These are phyloP conservation scores for Esox lucius DNA, from an alignment of 2,797 vertebrate species.

Conservation along the genomic window DNA sequence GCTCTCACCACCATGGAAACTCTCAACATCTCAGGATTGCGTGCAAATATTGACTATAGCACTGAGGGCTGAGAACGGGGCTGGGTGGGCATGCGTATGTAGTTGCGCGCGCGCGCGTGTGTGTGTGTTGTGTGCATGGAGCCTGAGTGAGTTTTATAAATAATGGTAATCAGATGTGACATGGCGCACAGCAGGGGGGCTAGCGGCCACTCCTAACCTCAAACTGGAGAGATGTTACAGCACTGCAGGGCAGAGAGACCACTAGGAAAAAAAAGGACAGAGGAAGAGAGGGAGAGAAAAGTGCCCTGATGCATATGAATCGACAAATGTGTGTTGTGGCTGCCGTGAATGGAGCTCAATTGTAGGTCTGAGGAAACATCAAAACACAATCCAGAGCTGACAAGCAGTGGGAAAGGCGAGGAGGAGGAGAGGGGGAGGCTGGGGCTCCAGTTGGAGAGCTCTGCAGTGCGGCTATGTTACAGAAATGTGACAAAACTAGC, in stretches of 20 bases:
- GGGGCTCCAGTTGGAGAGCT: conserved; percentile 38
- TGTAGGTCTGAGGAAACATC: conserved; percentile 84
- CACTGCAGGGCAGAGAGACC: conserved; percentile 50
- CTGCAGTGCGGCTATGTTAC: conserved; percentile 28
- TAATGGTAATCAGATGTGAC: conserved; percentile 89
- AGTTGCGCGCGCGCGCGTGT: background rate
- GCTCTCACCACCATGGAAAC: conserved; percentile 77
- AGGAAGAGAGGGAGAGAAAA: conserved; percentile 20
- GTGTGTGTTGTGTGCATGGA: conserved; percentile 60
- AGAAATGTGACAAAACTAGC: background rate
- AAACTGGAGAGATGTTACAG: conserved; percentile 57
- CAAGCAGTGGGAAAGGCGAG: conserved; percentile 65
- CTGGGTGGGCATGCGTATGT: conserved; percentile 50
- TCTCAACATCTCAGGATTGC: conserved; percentile 82
- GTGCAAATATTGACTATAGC: conserved; percentile 93
- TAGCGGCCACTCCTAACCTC: conserved; percentile 60
- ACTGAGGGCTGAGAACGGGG: conserved; percentile 66
- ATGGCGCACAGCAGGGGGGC: conserved; percentile 76
- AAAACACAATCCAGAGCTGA: conserved; percentile 90
- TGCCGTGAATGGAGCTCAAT: conserved; percentile 84
- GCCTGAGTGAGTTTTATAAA: conserved; percentile 85
- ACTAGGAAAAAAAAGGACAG: conserved; percentile 17
- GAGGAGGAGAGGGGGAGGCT: conserved; percentile 50
- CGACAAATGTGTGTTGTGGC: conserved; percentile 95
- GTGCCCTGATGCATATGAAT: conserved; percentile 78